Evolutionary conservation across 2,797 vertebrate species (phyloP).

Genomic region (Poeciliopsis infans): DNA sequence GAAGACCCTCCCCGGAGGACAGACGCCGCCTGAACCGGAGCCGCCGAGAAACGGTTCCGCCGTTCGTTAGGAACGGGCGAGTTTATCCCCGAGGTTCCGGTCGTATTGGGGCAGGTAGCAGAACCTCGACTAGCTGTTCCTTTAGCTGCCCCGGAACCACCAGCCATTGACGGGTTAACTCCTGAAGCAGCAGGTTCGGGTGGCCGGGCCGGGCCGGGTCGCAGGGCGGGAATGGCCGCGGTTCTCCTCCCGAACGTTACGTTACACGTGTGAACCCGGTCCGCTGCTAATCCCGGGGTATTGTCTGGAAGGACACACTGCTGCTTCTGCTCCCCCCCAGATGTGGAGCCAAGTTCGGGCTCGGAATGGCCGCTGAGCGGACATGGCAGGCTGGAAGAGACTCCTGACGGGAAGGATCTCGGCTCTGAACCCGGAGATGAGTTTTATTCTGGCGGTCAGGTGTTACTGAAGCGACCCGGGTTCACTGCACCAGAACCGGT

Average conservation of each 20-base stretch:
- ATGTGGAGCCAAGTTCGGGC: slow-evolving; percentile 37
- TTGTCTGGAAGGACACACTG: slow-evolving; percentile 6
- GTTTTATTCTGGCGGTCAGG: slow-evolving; percentile 5
- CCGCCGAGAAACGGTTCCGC: not conserved
- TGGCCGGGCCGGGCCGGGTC: slow-evolving; percentile 4
- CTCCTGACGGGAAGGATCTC: not conserved
- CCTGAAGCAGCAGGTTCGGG: not conserved
- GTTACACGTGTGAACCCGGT: not conserved
- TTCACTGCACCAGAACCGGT: not conserved
- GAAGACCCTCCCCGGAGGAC: not conserved
- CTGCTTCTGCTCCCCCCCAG: slow-evolving; percentile 30
- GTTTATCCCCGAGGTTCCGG: slow-evolving; percentile 8
- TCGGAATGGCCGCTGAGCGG: slow-evolving; percentile 4
- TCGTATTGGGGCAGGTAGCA: slow-evolving; percentile 46
- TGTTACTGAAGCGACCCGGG: slow-evolving; percentile 12
- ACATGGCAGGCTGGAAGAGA: slow-evolving; percentile 24
- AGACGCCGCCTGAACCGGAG: not conserved
- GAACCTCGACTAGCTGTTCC: slow-evolving; percentile 8
- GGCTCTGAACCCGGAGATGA: slow-evolving; percentile 11
- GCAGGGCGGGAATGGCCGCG: not conserved
- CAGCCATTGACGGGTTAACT: not conserved
- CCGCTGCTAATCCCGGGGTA: not conserved
- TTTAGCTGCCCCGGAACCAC: not conserved
- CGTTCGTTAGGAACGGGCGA: not conserved
- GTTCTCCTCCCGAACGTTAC: fast-evolving